Evolutionary conservation across 1,140 invertebrate genomes (phyloP), one percentile per base, ranked within the genome.

Genomic region (Goniozus legneri): DNA sequence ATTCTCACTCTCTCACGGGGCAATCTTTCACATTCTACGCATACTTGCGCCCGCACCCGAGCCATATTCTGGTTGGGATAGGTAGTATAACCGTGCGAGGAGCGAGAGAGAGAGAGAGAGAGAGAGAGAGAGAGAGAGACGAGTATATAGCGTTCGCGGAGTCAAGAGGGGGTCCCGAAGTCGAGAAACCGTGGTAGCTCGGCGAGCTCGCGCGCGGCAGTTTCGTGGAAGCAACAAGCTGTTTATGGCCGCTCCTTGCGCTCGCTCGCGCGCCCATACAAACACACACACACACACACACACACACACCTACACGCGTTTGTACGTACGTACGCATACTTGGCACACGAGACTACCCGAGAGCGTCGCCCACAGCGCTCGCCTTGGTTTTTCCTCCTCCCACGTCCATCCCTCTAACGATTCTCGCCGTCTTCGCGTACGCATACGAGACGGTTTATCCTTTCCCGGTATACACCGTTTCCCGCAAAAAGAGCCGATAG

Each of bases 161-260:
- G 37, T 46, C 40, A 36, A 31, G 39, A 52, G 52, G 44, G 31
- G 54, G 52, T 53, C 46, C 52, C 46, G n/a, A n/a, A n/a, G n/a
- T n/a, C n/a, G n/a, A n/a, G n/a, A n/a, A n/a, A n/a, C n/a, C n/a
- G n/a, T n/a, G n/a, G n/a, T n/a, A n/a, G n/a, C n/a, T 46, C 24
- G 24, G 10, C 24, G 24, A 4, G 4, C 24, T 10, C 24, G 24
- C 4, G 4, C 10, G 24, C 24, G 53, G 52, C 55, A 62, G 61
- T 65, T 67, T 63, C 66, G 60, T 62, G 62, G 69, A 71, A 75
- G 73, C 73, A 76, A 76, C 73, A 76, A 76, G 73, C 73, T 76
- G 73, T 75, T 76, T 76, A 75, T 72, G 65, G 71, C 63, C 65
- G 64, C 55, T 67, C 60, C 63, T 63, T 64, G 58, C 57, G 52